Percentiles rank a stretch among this genome's conserved stretches.
phyloP scores from a whole-genome alignment of 35 echinoderm and acorn worm genomes.

The Apostichopus parvimensis region DNA sequence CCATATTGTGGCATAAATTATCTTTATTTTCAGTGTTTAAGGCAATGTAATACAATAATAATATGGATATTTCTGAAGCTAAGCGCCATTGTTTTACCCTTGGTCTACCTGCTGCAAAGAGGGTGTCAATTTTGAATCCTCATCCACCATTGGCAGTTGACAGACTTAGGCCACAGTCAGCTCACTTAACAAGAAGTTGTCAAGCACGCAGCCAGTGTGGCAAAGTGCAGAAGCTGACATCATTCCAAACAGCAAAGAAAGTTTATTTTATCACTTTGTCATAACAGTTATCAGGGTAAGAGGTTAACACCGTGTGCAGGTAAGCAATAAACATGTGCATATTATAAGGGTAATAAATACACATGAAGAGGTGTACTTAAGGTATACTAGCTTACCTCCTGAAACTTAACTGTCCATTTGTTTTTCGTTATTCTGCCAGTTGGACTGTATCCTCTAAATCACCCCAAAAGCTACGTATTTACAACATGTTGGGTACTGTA shows the following conservation, averaged over 20 bases:
- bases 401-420: no score
- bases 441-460: no score
- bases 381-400: no score
- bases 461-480: no score
- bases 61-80: constrained; percentile 76
- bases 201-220: constrained; percentile 51
- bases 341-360: no score
- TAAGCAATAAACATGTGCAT: not conserved
- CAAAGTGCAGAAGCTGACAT: constrained; percentile 62
- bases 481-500: no score
- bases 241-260: constrained; percentile 60
- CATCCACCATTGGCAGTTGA: constrained; percentile 89
- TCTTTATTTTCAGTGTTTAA: not conserved
- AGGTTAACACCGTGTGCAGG: constrained; percentile 74
- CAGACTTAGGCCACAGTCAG: constrained; percentile 83
- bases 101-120: constrained; percentile 45
- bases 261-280: constrained; percentile 57
- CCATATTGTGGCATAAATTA: not conserved
- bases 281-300: constrained; percentile 50
- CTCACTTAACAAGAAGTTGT: constrained; percentile 50
- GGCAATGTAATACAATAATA: not conserved
- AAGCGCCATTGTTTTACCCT: constrained; percentile 59
- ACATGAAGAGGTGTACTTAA: no score
- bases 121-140: constrained; percentile 67
- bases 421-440: no score